Conservation (phyloP, 2,797 vertebrate genomes). For the Malacoraja senta region DNA sequence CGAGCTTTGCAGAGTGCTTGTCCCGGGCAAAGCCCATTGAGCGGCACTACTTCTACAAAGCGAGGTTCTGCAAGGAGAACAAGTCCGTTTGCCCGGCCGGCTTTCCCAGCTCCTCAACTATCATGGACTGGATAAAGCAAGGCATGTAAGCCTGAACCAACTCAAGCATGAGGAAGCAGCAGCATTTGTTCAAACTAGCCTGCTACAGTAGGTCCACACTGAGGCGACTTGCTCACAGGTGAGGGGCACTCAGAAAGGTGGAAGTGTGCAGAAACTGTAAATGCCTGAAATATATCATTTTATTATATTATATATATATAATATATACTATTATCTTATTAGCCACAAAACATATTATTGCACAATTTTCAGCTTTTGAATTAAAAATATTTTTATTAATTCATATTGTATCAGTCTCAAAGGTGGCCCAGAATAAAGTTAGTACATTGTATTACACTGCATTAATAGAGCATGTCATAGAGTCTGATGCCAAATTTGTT, state of each 20-base stretch:
- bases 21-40: slow-evolving; percentile 38
- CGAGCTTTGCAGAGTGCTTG: slow-evolving; percentile 45
- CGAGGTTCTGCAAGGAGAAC: slow-evolving; percentile 39
- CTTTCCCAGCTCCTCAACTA: slow-evolving; percentile 38
- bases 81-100: slow-evolving; percentile 39
- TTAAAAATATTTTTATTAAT: neutral
- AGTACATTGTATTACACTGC: neutral
- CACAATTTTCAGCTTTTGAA: slow-evolving; percentile 3
- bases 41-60: slow-evolving; percentile 44
- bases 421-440: neutral
- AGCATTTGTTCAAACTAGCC: neutral
- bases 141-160: neutral
- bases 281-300: neutral
- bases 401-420: no score
- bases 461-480: neutral
- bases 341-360: neutral
- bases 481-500: no score
- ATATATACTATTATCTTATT: neutral
- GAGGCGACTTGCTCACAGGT: neutral
- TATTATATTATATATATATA: neutral
- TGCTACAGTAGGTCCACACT: neutral
- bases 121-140: neutral
- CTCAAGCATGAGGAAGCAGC: neutral
- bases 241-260: neutral
- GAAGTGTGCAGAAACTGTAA: neutral